Base-by-base conservation (phyloP, 2,888 invertebrate species). In the Odontocerum albicorne region DNA sequence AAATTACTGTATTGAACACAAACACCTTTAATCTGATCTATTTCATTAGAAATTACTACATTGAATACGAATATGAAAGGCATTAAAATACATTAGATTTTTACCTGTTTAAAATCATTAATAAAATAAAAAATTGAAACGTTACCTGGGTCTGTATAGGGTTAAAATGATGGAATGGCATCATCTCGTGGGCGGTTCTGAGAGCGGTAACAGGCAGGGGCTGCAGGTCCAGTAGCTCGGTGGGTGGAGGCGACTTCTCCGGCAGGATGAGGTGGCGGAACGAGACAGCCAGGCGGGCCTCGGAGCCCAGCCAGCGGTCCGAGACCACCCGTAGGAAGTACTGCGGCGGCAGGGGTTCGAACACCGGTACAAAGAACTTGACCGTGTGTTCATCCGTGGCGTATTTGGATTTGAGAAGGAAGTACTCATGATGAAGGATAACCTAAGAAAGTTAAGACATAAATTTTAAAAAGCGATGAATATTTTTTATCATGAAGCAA, bases 341-440 rank as follows among this genome's bases (percentile, higher is more conserved):
- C 71, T 98, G 97, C 0, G 99, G 99, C 1, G 98, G 97, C 49
- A 99, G 75, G 0, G 99, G 99, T 68, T 99, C 99, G 72, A 96
- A 98, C 20, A 99, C 92, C 0, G 99, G 98, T 40, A 99, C 97
- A 70, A 96, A 98, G 73, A 99, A 95, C 74, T 98, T 98, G 1
- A 99, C 88, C 20, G 90, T 82, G 71, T 99, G 99, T 68, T 98
- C 98, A 68, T 99, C 98, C 62, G 84, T 82, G 49, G 89, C 86
- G 73, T 96, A 99, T 72, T 96, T 96, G 55, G 93, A 85, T 72
- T 99, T 99, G 2, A 99, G 79, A 27, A 99, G 79, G 74, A 95
- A 92, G 71, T 88, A 92, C 71, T 97, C 96, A 70, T 98, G 94
- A 71, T 99, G 99, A 6, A 99, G 82, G 61, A 99, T 86, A 10